Base-by-base conservation (phyloP, 2,113 vertebrate genomes). In the Brachypodius melanocephalos region DNA sequence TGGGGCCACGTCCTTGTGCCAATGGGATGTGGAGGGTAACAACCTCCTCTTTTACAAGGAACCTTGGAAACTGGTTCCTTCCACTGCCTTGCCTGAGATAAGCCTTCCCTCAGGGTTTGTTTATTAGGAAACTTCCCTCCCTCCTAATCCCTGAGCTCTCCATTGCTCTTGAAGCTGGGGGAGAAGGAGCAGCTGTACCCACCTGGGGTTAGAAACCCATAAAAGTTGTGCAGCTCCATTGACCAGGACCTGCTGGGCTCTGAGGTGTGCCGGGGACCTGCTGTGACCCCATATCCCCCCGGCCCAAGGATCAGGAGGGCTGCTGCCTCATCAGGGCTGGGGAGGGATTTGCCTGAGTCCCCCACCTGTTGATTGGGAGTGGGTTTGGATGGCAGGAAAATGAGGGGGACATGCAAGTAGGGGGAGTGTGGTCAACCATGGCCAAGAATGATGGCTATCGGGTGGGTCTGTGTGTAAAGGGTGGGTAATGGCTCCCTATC, bases 181-280 rank as follows among this genome's bases (percentile, higher is more conserved):
- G 90, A 90, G 76, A 87, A 93, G 79, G 57, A 85, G 84, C 73
- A 86, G 77, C 81, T 93, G 87, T 51, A 82, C 71, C 63, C 82
- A 91, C 90, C 96, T 34, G 82, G 51, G 85, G 91, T 95, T 67
- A 96, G 85, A 94, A 94, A 97, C 46, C 40, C 88, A 94, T 97
- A 95, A 97, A 95, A 84, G 36, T 25, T 43, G 82, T 96, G 95
- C 95, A 93, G 95, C 93, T 88, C 76, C 93, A 90, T 67, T 96
- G 90, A 94, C 75, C 95, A 97, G 75, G 81, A 91, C 82, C 65
- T 90, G 51, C 59, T 78, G 85, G 78, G 52, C 71, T 80, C 79
- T 1, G 3, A 67, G 76, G 58, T 91, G 75, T 65, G 55, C 76
- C 8, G 11, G 28, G 81, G 63, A 88, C 92, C 62, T 89, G 73